Percentiles rank a stretch among this genome's conserved stretches.
These are phyloP conservation scores for Ferdinandea cuprea DNA, from an alignment of 2,888 invertebrate genomes.

Conservation along the genomic window DNA sequence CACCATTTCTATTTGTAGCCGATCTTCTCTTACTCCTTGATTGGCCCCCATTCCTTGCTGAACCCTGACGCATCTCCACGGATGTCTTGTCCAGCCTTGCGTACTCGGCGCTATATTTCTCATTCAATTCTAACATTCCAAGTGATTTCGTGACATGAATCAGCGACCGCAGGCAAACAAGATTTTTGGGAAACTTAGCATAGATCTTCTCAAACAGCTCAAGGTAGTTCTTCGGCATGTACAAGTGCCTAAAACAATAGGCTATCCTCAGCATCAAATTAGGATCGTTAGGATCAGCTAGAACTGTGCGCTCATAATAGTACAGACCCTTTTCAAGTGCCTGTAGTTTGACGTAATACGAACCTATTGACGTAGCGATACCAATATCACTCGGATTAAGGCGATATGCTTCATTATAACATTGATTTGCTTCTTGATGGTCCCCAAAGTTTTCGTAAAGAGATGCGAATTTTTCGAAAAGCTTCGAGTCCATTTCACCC, in stretches of 20 bases:
- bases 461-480: conserved; percentile 94
- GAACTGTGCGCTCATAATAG: conserved; percentile 91
- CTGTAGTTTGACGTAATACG: conserved; percentile 94
- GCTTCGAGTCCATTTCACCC: conserved; percentile 92
- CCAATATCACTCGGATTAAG: conserved; percentile 83
- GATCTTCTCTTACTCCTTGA: conserved; percentile 41
- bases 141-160: conserved; percentile 84
- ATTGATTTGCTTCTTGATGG: conserved; percentile 89
- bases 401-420: conserved; percentile 82
- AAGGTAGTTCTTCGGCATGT: conserved; percentile 85
- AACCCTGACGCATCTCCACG: conserved; percentile 76
- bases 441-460: conserved; percentile 96
- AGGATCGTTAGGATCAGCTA: conserved; percentile 90
- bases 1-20: conserved; percentile 53
- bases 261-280: conserved; percentile 94
- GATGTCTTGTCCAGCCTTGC: conserved; percentile 86
- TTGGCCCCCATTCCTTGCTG: conserved; percentile 78
- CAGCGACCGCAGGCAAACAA: conserved; percentile 92
- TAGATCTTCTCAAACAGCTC: conserved; percentile 86
- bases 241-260: conserved; percentile 91
- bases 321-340: conserved; percentile 93
- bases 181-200: conserved; percentile 95
- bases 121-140: conserved; percentile 92
- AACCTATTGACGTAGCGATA: conserved; percentile 94
- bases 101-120: conserved; percentile 92